phyloP scores from a whole-genome alignment of 2,797 vertebrate genomes.

The Cercopithecus hamlyni region DNA sequence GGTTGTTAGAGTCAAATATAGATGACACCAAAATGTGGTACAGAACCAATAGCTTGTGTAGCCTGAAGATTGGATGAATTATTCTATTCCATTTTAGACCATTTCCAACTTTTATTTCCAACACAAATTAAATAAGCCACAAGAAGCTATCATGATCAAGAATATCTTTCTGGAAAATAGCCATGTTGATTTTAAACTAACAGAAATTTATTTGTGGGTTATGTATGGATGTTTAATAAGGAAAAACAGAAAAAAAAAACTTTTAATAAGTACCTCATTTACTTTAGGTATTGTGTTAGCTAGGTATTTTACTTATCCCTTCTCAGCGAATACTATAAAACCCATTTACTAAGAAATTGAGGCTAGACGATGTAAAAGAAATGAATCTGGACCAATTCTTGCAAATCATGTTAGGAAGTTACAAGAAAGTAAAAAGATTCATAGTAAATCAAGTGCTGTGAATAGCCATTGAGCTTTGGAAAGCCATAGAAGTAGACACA shows the following conservation, averaged over 20 bases:
- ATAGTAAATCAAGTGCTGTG: not conserved
- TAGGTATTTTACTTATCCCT: not conserved
- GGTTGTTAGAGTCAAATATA: not conserved
- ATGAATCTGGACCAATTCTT: not conserved
- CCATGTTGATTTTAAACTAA: conserved; percentile 3
- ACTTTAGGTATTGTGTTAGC: not conserved
- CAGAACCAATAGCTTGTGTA: not conserved
- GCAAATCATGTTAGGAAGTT: not conserved
- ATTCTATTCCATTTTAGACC: not conserved
- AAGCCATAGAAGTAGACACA: not conserved
- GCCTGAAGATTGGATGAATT: not conserved
- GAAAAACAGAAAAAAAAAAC: not conserved
- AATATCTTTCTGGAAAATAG: not conserved
- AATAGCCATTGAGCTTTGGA: not conserved
- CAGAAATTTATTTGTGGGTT: conserved; percentile 6
- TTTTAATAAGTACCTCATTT: not conserved
- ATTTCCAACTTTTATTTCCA: not conserved
- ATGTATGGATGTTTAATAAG: not conserved
- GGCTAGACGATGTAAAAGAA: not conserved
- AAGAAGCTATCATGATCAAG: not conserved
- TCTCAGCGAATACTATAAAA: not conserved
- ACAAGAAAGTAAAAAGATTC: not conserved
- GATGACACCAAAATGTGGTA: not conserved
- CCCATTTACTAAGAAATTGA: not conserved
- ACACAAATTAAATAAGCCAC: not conserved